Evolutionary conservation across 2,888 invertebrate genomes (phyloP), one percentile per base, ranked within the genome.

Genomic region (Habroteleia sp.): DNA sequence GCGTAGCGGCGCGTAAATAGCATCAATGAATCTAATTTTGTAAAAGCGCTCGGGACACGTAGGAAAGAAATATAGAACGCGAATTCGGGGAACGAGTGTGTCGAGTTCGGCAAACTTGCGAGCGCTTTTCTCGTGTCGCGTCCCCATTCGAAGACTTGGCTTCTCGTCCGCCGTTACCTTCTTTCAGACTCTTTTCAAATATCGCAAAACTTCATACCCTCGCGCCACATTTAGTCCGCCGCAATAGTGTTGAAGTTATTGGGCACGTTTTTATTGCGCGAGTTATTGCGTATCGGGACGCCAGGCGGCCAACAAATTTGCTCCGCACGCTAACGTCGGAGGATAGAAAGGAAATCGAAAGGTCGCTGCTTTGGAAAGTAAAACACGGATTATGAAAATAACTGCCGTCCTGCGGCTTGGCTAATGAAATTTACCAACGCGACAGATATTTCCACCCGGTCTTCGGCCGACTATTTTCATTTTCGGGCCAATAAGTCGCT

Each of bases 181-280:
- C 11, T 42, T 52, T 60, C 54, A 29, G 46, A 71, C 71, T 68
- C 68, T 58, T 77, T 77, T 81, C 82, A 79, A 85, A 84, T 83
- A 85, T 81, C 81, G 77, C 80, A 74, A 79, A 81, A 80, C 79
- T 81, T 80, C 75, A 69, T 80, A 72, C 50, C 56, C 66, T 17
- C 39, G 31, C 52, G 39, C 69, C 54, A n/a, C n/a, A 60, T 48
- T 74, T 56, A 66, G 50, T 46, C 48, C 17, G 48, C 33, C 50
- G 41, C 44, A 39, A 17, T 62, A 39, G 58, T 42, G 66, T 74
- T 77, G 69, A 77, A 84, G 82, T 84, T 84, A 85, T 85, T 82
- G 82, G 77, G 68, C 77, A 77, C 75, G 77, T 83, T 84, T 86
- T 86, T 85, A 85, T 85, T 84, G 81, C 81, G 23, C 65, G 77